Conservation (phyloP, 2,797 vertebrate genomes). For the Sorex maritimensis region DNA sequence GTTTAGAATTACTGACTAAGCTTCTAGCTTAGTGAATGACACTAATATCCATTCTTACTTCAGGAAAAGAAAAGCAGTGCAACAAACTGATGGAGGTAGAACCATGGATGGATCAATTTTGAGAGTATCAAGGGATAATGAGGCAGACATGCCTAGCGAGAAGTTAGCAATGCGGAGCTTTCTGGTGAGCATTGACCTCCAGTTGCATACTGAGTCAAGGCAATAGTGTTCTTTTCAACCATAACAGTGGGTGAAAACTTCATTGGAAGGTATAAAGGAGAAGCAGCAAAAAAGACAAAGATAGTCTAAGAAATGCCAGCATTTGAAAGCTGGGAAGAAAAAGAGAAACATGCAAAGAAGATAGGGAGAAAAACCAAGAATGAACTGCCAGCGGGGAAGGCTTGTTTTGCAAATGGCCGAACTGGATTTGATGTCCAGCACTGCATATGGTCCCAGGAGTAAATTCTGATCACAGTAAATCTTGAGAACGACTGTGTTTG, state of each 20-base stretch:
- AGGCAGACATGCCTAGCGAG: not conserved
- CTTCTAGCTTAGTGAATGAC: not conserved
- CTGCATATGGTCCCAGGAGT: too few relatives aligned
- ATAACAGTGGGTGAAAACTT: not conserved
- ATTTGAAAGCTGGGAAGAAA: not conserved
- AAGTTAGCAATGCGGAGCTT: not conserved
- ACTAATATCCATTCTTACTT: not conserved
- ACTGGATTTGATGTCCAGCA: too few relatives aligned
- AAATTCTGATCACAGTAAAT: too few relatives aligned
- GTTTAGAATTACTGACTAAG: too few relatives aligned
- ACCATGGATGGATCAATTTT: not conserved
- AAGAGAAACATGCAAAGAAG: not conserved
- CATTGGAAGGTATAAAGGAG: not conserved
- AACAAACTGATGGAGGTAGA: not conserved
- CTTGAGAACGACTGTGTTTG: too few relatives aligned
- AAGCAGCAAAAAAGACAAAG: conserved; percentile 3
- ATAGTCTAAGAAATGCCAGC: not conserved
- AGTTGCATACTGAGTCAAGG: not conserved
- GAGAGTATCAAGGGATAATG: not conserved
- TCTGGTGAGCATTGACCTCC: not conserved
- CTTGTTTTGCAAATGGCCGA: too few relatives aligned
- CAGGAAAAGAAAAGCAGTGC: not conserved
- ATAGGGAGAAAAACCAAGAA: not conserved
- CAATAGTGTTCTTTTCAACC: not conserved
- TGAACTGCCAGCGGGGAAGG: too few relatives aligned